Conservation (phyloP, 2,888 invertebrate genomes). For the Sarcophaga caerulescens region DNA sequence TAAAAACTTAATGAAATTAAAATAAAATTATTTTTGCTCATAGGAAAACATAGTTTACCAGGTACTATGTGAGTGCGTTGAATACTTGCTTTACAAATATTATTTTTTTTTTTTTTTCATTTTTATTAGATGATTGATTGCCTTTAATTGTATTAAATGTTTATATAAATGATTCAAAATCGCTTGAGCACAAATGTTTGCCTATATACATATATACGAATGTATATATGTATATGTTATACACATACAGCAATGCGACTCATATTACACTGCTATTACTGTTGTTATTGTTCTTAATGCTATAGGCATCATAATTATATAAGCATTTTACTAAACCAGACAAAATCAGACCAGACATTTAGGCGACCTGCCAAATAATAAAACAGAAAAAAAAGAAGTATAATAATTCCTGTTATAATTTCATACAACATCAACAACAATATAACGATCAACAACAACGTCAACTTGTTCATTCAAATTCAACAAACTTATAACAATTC, state of each 20-base stretch:
- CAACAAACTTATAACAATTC: not conserved
- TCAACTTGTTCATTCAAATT: not conserved
- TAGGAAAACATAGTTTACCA: too few relatives aligned
- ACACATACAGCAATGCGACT: not conserved
- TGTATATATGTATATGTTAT: constrained; percentile 9
- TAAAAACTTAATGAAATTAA: not conserved
- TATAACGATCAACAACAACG: constrained; percentile 2
- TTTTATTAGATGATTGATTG: constrained; percentile 56
- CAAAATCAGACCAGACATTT: constrained; percentile 46
- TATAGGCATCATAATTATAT: constrained; percentile 25
- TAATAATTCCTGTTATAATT: constrained; percentile 33
- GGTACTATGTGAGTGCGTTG: not conserved
- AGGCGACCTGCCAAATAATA: constrained; percentile 42
- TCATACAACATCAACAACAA: not conserved
- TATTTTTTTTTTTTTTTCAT: not conserved
- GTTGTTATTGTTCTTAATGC: not conserved
- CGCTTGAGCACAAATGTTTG: not conserved
- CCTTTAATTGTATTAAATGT: constrained; percentile 42
- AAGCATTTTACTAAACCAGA: constrained; percentile 30
- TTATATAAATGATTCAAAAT: constrained; percentile 12
- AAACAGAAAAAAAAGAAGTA: not conserved
- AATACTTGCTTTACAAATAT: not conserved
- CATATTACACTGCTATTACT: not conserved
- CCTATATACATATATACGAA: not conserved
- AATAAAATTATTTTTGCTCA: not conserved